Evolutionary conservation across 2,113 vertebrate species (phyloP).

Genomic region (Oryzias woworae): DNA sequence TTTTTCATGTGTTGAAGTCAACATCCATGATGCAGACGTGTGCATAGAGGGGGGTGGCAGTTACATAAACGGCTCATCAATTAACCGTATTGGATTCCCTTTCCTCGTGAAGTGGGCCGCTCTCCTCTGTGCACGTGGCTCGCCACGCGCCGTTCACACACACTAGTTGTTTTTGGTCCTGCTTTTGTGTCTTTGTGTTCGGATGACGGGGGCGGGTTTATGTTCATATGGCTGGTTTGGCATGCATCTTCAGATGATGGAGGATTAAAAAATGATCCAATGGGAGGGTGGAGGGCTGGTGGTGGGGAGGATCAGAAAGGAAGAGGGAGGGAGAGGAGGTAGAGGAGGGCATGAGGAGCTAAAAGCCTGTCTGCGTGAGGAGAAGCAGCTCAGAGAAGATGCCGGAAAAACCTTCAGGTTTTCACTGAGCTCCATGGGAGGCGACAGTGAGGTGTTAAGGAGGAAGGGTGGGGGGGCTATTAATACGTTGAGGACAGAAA

Average conservation of each 20-base stretch:
- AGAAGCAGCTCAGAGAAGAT: no score
- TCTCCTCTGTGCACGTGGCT: constrained; percentile 51
- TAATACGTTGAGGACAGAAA: constrained; percentile 18
- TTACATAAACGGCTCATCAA: constrained; percentile 74
- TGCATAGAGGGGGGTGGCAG: constrained; percentile 14
- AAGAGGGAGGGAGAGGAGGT: constrained; percentile 18
- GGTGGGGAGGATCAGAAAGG: constrained; percentile 40
- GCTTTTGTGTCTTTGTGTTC: constrained; percentile 34
- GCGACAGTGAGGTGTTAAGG: background rate
- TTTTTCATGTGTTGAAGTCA: constrained; percentile 19
- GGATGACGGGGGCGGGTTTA: constrained; percentile 28
- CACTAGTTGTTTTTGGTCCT: constrained; percentile 51
- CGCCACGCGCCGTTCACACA: constrained; percentile 39
- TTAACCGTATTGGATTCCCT: constrained; percentile 70
- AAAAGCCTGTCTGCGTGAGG: constrained; percentile 17
- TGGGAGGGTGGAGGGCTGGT: constrained; percentile 49
- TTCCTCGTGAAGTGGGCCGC: constrained; percentile 32
- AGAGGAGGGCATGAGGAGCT: constrained; percentile 29
- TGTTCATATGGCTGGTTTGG: constrained; percentile 68
- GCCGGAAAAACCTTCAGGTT: no score
- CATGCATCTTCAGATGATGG: constrained; percentile 57
- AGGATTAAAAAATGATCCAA: constrained; percentile 69
- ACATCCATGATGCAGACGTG: constrained; percentile 27
- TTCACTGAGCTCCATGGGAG: constrained; percentile 11
- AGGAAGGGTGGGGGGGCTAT: constrained; percentile 1